phyloP scores from a whole-genome alignment of 2,113 vertebrate species.

The Deroptyus accipitrinus region DNA sequence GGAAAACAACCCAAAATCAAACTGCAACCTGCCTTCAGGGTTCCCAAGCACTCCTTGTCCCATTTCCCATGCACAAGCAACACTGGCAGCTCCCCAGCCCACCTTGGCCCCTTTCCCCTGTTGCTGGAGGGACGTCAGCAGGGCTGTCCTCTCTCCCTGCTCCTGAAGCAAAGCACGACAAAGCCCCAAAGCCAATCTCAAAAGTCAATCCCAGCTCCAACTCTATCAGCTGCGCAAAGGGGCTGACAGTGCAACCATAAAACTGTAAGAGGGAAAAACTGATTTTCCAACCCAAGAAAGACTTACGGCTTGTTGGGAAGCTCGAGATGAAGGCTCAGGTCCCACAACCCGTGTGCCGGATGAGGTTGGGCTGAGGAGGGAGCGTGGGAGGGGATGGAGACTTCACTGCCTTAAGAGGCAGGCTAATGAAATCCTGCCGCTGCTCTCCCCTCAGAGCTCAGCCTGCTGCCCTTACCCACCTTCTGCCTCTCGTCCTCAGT shows the following conservation, averaged over 20 bases:
- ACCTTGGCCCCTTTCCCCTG: background rate
- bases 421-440: background rate
- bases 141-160: background rate
- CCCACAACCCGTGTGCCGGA: background rate
- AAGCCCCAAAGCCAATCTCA: background rate
- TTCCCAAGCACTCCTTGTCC: background rate
- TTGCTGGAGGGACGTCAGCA: fast-evolving
- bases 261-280: background rate
- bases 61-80: background rate
- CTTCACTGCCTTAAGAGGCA: slow-evolving; percentile 63
- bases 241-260: background rate
- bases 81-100: background rate
- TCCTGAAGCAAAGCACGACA: background rate
- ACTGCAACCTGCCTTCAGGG: background rate
- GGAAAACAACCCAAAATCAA: background rate
- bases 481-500: background rate
- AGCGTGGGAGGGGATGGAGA: slow-evolving; percentile 35
- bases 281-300: background rate
- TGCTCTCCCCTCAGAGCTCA: background rate
- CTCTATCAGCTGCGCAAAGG: fast-evolving
- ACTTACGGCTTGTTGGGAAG: slow-evolving; percentile 29
- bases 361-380: background rate
- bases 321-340: slow-evolving; percentile 10
- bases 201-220: background rate
- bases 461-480: background rate